Percentiles rank a stretch among this genome's conserved stretches.
Conservation (phyloP, 2,113 vertebrate genomes). For the Corythoichthys intestinalis region DNA sequence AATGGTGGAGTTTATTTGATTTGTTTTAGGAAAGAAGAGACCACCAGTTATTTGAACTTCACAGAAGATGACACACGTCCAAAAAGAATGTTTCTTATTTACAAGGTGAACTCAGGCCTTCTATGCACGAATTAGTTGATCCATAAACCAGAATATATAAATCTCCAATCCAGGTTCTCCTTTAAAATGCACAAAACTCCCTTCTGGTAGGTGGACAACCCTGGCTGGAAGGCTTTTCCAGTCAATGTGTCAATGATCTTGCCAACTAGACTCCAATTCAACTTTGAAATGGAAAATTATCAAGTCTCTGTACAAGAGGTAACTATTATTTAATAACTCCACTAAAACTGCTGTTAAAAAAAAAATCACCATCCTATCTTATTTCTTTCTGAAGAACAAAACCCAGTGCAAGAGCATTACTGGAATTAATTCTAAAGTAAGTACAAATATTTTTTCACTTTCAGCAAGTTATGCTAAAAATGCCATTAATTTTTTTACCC, state of each 20-base stretch:
- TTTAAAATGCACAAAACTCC: neutral
- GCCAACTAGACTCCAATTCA: conserved; percentile 41
- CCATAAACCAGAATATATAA: too few relatives aligned
- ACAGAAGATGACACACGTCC: conserved; percentile 44
- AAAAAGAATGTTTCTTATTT: conserved; percentile 35
- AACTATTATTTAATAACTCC: conserved; percentile 5
- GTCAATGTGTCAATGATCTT: conserved; percentile 50
- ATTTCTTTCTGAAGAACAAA: conserved; percentile 39
- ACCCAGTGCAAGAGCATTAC: conserved; percentile 25
- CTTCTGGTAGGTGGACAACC: conserved; percentile 58
- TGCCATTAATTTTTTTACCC: neutral
- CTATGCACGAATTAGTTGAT: too few relatives aligned
- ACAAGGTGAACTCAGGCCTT: conserved; percentile 37
- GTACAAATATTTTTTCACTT: conserved; percentile 13
- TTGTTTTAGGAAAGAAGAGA: conserved; percentile 30
- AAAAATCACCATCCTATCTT: too few relatives aligned
- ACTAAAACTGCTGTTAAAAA: neutral
- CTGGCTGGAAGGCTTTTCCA: conserved; percentile 53
- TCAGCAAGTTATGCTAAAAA: neutral
- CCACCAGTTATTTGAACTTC: conserved; percentile 56
- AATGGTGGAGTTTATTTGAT: neutral
- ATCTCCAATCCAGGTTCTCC: too few relatives aligned
- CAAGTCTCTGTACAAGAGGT: conserved; percentile 40
- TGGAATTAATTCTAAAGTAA: conserved; percentile 21
- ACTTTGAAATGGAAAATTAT: conserved; percentile 50